phyloP scores from a whole-genome alignment of 2,113 vertebrate species.

The Silurus glanis region DNA sequence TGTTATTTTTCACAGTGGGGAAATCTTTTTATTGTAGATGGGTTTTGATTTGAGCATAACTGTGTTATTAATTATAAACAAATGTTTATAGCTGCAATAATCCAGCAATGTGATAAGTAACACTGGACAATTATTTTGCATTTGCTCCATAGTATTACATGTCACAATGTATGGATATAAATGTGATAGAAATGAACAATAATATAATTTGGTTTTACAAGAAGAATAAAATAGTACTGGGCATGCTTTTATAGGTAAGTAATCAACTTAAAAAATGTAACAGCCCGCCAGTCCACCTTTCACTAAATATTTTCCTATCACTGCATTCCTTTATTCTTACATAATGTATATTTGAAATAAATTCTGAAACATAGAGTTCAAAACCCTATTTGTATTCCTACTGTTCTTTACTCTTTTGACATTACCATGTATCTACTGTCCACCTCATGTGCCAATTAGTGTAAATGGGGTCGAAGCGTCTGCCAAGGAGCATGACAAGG shows the following conservation, averaged over 20 bases:
- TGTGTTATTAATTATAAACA: not conserved
- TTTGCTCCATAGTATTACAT: not conserved
- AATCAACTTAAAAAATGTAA: not conserved
- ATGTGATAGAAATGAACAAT: too few species aligned
- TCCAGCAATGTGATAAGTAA: not conserved
- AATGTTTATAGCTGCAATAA: not conserved
- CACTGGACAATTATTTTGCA: not conserved
- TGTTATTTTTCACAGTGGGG: not conserved
- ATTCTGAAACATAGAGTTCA: not conserved
- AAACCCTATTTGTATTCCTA: conserved; percentile 29
- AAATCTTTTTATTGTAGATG: not conserved
- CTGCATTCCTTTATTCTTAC: not conserved
- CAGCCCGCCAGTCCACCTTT: not conserved
- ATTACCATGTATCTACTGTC: not conserved
- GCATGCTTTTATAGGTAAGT: not conserved
- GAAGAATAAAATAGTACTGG: not conserved
- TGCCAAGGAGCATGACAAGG: conserved; percentile 17
- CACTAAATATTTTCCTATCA: not conserved
- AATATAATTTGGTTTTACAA: not conserved
- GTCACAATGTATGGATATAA: not conserved
- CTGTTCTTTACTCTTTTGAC: conserved; percentile 31
- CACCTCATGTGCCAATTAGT: conserved; percentile 50
- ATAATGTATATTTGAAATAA: not conserved
- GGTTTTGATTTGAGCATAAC: not conserved
- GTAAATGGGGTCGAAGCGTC: not conserved